Conservation (phyloP, 2,888 invertebrate genomes). For the Mythimna ferrago region DNA sequence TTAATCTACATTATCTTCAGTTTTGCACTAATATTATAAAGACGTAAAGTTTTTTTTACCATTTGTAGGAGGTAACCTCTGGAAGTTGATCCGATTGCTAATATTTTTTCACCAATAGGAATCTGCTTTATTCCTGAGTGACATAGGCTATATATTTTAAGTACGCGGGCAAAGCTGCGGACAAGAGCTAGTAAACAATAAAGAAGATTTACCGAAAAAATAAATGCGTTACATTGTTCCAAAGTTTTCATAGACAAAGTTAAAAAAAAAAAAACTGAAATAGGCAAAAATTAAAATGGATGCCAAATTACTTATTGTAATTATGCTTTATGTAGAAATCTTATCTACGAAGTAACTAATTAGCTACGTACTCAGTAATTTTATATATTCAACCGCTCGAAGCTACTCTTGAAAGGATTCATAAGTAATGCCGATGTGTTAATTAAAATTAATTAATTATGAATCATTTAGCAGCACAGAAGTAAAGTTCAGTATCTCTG, state of each 20-base stretch:
- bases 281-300: background rate
- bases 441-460: constrained; percentile 11
- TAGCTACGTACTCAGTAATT: background rate
- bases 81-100: too few relatives aligned
- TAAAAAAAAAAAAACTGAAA: background rate
- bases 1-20: too few relatives aligned
- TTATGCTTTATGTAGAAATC: background rate
- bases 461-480: constrained; percentile 5
- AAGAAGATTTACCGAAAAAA: background rate
- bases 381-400: background rate
- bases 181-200: too few relatives aligned
- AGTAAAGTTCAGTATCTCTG: background rate
- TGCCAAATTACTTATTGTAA: background rate
- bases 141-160: too few relatives aligned
- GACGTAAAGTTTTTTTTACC: too few relatives aligned
- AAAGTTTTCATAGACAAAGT: background rate
- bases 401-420: constrained; percentile 4
- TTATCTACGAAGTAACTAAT: background rate
- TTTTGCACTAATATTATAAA: too few relatives aligned
- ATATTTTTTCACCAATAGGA: too few relatives aligned
- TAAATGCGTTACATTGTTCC: background rate
- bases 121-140: too few relatives aligned
- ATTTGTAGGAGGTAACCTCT: too few relatives aligned
- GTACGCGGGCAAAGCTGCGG: too few relatives aligned
- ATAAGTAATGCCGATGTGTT: background rate